Base-by-base conservation (phyloP, 2,888 invertebrate species). In the Arge pagana region DNA sequence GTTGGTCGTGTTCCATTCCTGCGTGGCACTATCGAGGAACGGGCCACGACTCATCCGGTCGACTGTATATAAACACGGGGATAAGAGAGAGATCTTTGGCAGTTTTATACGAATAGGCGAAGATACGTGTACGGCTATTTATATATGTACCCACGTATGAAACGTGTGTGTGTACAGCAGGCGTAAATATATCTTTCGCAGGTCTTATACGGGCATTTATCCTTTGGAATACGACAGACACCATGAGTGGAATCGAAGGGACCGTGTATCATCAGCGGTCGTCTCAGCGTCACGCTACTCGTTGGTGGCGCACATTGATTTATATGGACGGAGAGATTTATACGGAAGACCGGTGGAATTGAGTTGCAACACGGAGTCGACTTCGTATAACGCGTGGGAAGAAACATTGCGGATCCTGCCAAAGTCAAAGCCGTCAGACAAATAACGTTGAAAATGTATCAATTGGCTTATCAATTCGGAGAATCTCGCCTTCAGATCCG, bases 281-380 rank as follows among this genome's bases (percentile, higher is more conserved):
- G 64, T 63, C 59, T 63, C 58, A 63, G 68, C 71, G 72, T 72
- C 73, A 70, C 69, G 68, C 72, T 71, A 71, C 67, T 73, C 71
- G 72, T 67, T 71, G 66, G 70, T 71, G 71, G 24, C 45, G 69
- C 71, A 68, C 65, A 70, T 68, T 75, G 76, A 76, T 75, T 76
- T 76, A 76, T 74, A 61, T 65, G 62, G 59, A 52, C 60, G 60
- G 58, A 51, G 65, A 75, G 76, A 76, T 76, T 76, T 75, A 76
- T 75, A 69, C 67, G 70, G 67, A 74, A 72, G 71, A 72, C 66
- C 65, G 63, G 67, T 62, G 75, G 73, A 33, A 75, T 76, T 76
- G 75, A 76, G 75, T 74, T 71, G 69, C 72, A 72, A 76, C 74
- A 75, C 68, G 71, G 70, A 72, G 70, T 68, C 74, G 70, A 72